A percentile compares a stretch with the other conserved stretches of the same genome.
phyloP scores from a whole-genome alignment of 2,797 vertebrate genomes.

The Tamandua tetradactyla region DNA sequence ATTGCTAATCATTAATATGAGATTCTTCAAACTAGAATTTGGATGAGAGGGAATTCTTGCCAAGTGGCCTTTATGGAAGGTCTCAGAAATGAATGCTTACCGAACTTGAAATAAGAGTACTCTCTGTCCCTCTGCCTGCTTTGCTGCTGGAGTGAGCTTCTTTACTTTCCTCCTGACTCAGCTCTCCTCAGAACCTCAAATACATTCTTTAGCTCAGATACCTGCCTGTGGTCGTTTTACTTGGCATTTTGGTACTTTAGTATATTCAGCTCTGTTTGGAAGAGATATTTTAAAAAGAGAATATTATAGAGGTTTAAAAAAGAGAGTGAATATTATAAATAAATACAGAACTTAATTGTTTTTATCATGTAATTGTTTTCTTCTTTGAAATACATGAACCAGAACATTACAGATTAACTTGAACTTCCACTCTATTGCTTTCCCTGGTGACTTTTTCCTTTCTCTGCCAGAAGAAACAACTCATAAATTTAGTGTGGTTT shows the following conservation, averaged over 20 bases:
- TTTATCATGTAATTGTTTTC: neutral
- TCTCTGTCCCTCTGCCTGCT: neutral
- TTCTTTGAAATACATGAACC: neutral
- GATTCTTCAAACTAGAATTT: neutral
- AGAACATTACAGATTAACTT: neutral
- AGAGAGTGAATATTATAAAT: neutral
- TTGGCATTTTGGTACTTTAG: neutral
- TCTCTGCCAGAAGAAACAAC: neutral
- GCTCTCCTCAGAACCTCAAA: neutral
- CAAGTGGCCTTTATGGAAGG: neutral
- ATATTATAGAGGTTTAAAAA: neutral
- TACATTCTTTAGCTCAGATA: neutral
- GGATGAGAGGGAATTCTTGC: neutral
- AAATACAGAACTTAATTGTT: neutral
- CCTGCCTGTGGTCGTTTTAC: rapidly evolving
- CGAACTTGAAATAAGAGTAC: neutral
- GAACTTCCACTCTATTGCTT: neutral
- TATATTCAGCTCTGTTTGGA: neutral
- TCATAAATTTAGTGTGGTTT: neutral
- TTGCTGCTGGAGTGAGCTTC: neutral
- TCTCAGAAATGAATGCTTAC: neutral
- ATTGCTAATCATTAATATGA: constrained; percentile 63
- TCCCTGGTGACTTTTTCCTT: neutral
- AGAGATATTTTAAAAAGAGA: neutral
- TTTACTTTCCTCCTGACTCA: neutral